A percentile compares a stretch with the other conserved stretches of the same genome.
These are phyloP conservation scores for Troides oblongomaculatus DNA, from an alignment of 2,888 invertebrate genomes.

Conservation along the genomic window DNA sequence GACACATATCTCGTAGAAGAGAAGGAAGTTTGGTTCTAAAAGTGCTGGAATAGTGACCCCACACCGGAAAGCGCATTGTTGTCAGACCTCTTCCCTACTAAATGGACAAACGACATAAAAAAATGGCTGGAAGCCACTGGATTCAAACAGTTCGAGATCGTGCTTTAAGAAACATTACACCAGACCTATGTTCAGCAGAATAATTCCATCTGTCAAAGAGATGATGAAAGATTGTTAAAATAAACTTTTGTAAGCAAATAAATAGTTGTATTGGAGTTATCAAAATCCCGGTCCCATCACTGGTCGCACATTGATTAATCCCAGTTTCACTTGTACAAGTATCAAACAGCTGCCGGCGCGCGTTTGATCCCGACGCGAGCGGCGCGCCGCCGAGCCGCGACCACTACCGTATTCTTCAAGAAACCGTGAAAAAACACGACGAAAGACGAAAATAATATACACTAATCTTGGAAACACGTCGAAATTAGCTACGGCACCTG, in stretches of 20 bases:
- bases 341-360: slow-evolving; percentile 64
- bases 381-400: slow-evolving; percentile 46
- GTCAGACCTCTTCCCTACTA: too few relatives aligned
- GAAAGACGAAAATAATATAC: slow-evolving; percentile 69
- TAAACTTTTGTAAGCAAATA: neutral
- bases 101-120: too few relatives aligned
- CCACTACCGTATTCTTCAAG: slow-evolving; percentile 65
- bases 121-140: too few relatives aligned
- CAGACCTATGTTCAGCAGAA: too few relatives aligned
- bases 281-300: slow-evolving; percentile 48
- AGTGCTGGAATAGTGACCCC: too few relatives aligned
- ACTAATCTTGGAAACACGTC: slow-evolving; percentile 67
- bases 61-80: too few relatives aligned
- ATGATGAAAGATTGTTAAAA: too few relatives aligned
- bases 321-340: slow-evolving; percentile 75
- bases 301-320: slow-evolving; percentile 70
- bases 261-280: slow-evolving; percentile 19
- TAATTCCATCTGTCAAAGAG: too few relatives aligned
- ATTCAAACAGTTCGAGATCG: too few relatives aligned
- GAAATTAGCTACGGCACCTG: slow-evolving; percentile 55
- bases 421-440: slow-evolving; percentile 56
- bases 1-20: too few relatives aligned
- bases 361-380: slow-evolving; percentile 74
- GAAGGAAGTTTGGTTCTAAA: too few relatives aligned
- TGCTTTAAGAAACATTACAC: too few relatives aligned